These are phyloP conservation scores for Yponomeuta plumbellus DNA, from an alignment of 2,888 invertebrate genomes.

Conservation along the genomic window DNA sequence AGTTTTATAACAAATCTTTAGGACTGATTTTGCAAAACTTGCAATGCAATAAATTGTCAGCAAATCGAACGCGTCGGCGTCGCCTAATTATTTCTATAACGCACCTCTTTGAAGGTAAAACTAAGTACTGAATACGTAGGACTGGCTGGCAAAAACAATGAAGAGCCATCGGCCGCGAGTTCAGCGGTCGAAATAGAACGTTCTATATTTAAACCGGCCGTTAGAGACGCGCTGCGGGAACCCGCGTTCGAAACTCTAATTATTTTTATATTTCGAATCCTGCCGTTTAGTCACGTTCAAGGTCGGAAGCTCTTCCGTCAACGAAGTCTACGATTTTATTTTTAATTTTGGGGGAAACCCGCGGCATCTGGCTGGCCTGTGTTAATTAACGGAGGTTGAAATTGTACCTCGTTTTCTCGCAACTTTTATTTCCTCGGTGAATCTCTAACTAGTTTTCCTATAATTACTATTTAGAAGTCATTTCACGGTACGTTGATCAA, in stretches of 20 bases:
- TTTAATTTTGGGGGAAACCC: slow-evolving; percentile 13
- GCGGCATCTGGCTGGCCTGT: slow-evolving; percentile 8
- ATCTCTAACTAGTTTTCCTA: not conserved
- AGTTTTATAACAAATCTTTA: too few species aligned
- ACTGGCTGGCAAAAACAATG: slow-evolving; percentile 60
- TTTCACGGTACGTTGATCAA: not conserved
- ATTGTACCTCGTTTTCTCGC: too few species aligned
- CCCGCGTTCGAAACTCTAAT: slow-evolving; percentile 56
- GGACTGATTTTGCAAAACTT: too few species aligned
- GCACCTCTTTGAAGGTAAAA: not conserved
- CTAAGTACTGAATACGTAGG: not conserved
- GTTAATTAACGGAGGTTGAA: not conserved
- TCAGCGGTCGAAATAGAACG: slow-evolving; percentile 69
- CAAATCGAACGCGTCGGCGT: too few species aligned
- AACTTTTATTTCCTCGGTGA: too few species aligned
- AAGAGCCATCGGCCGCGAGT: slow-evolving; percentile 67
- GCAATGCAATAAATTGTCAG: too few species aligned
- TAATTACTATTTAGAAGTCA: not conserved
- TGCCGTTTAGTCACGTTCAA: slow-evolving; percentile 70
- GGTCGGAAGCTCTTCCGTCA: slow-evolving; percentile 41
- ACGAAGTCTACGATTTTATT: slow-evolving; percentile 17
- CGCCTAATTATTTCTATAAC: too few species aligned
- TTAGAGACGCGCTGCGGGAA: slow-evolving; percentile 66
- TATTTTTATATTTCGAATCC: slow-evolving; percentile 62
- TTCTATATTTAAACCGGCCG: slow-evolving; percentile 69